Conservation (phyloP, 1,140 invertebrate species). For the Aphis gossypii region DNA sequence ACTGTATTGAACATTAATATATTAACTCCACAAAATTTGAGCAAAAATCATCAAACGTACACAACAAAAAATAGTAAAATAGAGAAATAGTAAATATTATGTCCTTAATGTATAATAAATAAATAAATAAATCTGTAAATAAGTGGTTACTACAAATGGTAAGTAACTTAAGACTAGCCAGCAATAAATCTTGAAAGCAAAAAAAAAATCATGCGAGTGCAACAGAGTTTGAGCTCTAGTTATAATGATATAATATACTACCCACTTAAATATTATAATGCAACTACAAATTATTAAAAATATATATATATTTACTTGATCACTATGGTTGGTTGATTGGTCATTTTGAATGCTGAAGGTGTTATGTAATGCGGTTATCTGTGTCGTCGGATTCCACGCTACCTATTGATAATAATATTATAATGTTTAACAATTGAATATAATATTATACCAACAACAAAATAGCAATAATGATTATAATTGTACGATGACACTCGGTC, state of each 20-base stretch:
- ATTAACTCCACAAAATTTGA: not conserved
- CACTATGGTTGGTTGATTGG: slow-evolving; percentile 39
- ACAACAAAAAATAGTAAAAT: not conserved
- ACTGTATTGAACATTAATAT: not conserved
- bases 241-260: too few species aligned
- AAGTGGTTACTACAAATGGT: not conserved
- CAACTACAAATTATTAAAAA: not conserved
- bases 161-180: not conserved
- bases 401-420: not conserved
- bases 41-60: not conserved
- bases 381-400: not conserved
- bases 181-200: not conserved
- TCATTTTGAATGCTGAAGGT: not conserved
- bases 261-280: too few species aligned
- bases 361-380: not conserved
- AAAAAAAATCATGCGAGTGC: not conserved
- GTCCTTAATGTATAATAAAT: not conserved
- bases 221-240: too few species aligned
- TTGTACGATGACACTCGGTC: not conserved
- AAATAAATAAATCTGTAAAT: not conserved
- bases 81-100: not conserved
- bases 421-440: not conserved
- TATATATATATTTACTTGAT: slow-evolving; percentile 18
- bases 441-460: not conserved
- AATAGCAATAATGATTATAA: not conserved